Evolutionary conservation across 2,797 vertebrate species (phyloP).

Genomic region (Sebastes hopkinsi): DNA sequence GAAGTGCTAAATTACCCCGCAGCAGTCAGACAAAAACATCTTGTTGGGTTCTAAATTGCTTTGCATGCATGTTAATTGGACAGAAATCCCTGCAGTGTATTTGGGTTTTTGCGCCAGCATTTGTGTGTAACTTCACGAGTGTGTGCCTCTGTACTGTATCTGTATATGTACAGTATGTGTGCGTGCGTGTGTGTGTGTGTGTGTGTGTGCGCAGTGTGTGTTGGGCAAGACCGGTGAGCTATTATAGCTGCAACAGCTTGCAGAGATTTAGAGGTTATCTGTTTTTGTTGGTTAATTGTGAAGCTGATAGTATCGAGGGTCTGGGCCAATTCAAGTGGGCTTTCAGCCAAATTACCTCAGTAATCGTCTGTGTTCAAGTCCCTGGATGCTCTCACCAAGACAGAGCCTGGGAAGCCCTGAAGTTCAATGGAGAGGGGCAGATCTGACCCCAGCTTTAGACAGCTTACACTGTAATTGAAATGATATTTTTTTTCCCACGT

Average conservation of each 20-base stretch:
- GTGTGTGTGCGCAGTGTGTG: constrained; percentile 28
- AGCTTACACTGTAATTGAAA: constrained; percentile 82
- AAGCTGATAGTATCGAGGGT: constrained; percentile 83
- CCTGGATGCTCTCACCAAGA: constrained; percentile 74
- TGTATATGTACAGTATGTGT: constrained; percentile 53
- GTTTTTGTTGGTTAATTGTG: constrained; percentile 89
- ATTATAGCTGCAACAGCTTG: constrained; percentile 75
- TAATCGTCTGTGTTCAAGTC: constrained; percentile 81
- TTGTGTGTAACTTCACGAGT: constrained; percentile 54
- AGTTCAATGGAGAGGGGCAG: constrained; percentile 73
- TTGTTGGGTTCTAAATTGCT: constrained; percentile 88
- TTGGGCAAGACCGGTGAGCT: constrained; percentile 63
- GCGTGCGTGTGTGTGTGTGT: neutral
- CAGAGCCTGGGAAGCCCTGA: constrained; percentile 68
- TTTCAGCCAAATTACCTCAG: constrained; percentile 85
- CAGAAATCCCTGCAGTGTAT: constrained; percentile 86
- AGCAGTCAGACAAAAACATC: constrained; percentile 87
- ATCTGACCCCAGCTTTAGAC: constrained; percentile 77
- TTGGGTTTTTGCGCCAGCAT: constrained; percentile 70
- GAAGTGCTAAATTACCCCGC: constrained; percentile 83
- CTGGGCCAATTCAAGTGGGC: constrained; percentile 82
- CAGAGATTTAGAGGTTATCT: constrained; percentile 86
- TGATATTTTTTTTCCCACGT: constrained; percentile 56
- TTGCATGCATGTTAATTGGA: constrained; percentile 89
- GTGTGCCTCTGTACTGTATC: constrained; percentile 51